Conservation (phyloP, 1,140 invertebrate genomes). For the Ceratoteleas bidentatus region DNA sequence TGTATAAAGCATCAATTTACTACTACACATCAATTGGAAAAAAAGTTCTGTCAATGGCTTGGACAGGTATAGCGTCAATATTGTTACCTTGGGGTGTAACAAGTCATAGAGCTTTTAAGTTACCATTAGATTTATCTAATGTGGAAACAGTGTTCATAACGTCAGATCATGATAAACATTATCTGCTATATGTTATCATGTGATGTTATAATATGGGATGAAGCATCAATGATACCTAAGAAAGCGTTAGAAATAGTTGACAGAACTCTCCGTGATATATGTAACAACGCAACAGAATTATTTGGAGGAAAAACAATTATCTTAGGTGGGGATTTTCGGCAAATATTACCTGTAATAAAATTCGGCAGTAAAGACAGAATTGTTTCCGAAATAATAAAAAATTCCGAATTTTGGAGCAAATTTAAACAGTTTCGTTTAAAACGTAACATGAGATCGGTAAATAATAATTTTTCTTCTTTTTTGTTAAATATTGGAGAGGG, state of each 20-base stretch:
- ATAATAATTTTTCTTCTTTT: conserved; percentile 2
- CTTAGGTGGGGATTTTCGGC: neutral
- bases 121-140: conserved; percentile 13
- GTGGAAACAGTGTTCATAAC: conserved; percentile 4
- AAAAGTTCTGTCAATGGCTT: neutral
- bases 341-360: neutral
- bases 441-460: conserved; percentile 9
- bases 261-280: neutral
- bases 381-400: conserved; percentile 10
- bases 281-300: neutral
- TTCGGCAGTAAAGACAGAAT: neutral
- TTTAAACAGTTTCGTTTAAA: conserved; percentile 6
- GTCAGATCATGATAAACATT: conserved; percentile 1
- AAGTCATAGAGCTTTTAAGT: conserved; percentile 10
- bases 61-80: neutral
- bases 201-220: neutral
- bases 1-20: too few species aligned
- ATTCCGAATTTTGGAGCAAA: conserved; percentile 4
- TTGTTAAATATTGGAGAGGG: conserved; percentile 12
- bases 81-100: neutral
- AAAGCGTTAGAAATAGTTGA: neutral
- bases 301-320: neutral
- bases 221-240: neutral
- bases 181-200: too few species aligned
- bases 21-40: neutral